Percentiles rank a stretch among this genome's conserved stretches.
Conservation (phyloP, 2,888 invertebrate genomes). For the Zygogramma bicolorata region DNA sequence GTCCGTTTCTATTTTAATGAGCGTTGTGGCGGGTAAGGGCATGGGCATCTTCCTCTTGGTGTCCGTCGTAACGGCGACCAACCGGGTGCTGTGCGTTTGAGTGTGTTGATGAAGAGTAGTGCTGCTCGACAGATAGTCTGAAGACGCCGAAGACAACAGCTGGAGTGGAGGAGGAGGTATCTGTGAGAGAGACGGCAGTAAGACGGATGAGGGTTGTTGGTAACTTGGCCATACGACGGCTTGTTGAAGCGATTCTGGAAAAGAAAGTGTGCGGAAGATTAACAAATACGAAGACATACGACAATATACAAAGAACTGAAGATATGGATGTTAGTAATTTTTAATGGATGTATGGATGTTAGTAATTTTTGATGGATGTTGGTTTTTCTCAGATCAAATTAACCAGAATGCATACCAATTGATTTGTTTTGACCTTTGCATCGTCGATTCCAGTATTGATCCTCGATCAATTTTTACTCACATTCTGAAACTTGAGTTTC, state of each 20-base stretch:
- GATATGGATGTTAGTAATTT: no score
- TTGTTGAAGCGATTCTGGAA: conserved; percentile 76
- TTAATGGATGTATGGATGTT: no score
- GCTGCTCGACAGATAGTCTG: conserved; percentile 73
- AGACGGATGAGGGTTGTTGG: conserved; percentile 67
- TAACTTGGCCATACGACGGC: conserved; percentile 83
- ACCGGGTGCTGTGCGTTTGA: conserved; percentile 76
- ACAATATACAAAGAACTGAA: background rate
- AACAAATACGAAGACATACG: background rate
- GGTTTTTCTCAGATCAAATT: no score
- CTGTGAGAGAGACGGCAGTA: conserved; percentile 68
- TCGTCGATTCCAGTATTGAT: no score
- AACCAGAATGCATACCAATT: no score
- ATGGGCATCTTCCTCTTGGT: conserved; percentile 68
- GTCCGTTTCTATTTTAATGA: conserved; percentile 82
- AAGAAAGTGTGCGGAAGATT: background rate
- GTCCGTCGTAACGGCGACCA: conserved; percentile 74
- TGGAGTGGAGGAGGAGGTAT: conserved; percentile 76
- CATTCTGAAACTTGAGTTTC: no score
- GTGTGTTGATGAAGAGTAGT: conserved; percentile 76
- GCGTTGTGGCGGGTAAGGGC: conserved; percentile 67
- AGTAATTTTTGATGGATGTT: no score
- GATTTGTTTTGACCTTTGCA: no score
- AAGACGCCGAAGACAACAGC: conserved; percentile 70
- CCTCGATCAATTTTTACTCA: no score